A percentile compares a stretch with the other conserved stretches of the same genome.
Evolutionary conservation across 2,113 vertebrate species (phyloP).

Genomic region (Thinocorus orbignyianus): DNA sequence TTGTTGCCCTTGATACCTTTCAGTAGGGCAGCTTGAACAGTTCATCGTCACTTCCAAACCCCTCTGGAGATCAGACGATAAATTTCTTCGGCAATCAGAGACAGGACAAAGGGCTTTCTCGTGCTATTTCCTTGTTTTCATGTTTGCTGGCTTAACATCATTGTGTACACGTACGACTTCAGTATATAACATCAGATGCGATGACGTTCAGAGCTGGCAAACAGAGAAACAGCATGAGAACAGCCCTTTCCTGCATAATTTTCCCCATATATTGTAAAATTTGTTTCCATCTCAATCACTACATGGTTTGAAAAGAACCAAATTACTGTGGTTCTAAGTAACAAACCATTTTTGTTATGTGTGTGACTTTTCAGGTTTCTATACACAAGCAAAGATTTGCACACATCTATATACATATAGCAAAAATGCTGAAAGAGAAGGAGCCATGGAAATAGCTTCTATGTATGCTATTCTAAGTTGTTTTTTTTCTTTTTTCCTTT

Average conservation of each 20-base stretch:
- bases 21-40: conserved; percentile 71
- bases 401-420: not conserved
- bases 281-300: not conserved
- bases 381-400: not conserved
- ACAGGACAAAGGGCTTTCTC: conserved; percentile 74
- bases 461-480: not conserved
- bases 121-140: conserved; percentile 75
- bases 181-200: conserved; percentile 70
- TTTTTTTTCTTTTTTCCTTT: not conserved
- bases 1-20: conserved; percentile 72
- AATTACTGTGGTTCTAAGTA: not conserved
- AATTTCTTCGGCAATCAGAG: conserved; percentile 70
- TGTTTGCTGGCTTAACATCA: conserved; percentile 74
- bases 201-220: conserved; percentile 74
- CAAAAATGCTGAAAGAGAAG: not conserved
- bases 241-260: conserved; percentile 61
- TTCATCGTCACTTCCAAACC: conserved; percentile 74
- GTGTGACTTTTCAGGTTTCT: not conserved
- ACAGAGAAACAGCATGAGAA: conserved; percentile 75
- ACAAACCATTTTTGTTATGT: not conserved
- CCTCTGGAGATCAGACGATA: conserved; percentile 64
- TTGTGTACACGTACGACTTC: conserved; percentile 67
- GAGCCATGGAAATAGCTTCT: not conserved
- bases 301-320: not conserved
- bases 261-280: conserved; percentile 21